Base-by-base conservation (phyloP, 1,140 invertebrate genomes). In the Apocrypta bakeri region DNA sequence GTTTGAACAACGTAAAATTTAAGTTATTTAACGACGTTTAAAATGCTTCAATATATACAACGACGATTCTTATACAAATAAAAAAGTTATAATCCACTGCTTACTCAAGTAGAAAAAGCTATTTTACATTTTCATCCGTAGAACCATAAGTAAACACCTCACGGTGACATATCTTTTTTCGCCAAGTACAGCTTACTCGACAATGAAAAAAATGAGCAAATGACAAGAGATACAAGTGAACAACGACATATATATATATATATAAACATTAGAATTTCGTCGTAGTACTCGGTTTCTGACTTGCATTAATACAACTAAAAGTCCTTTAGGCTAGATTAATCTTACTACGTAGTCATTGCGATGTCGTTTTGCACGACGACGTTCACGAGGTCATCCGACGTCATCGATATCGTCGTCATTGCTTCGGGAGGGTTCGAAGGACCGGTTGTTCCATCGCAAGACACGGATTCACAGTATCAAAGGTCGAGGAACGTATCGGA, bases 401-500 rank as follows among this genome's bases (percentile, higher is more conserved):
- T 56, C 48, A 21, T 42, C 40, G 40, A 9, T 9, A 37, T 42
- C 40, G 40, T 56, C 48, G 48, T 56, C 48, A n/a, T 56, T 56
- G 17, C 21, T n/a, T 6, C 48, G 0, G 48, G 24, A 9, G 61
- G 11, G 24, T 14, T 63, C 29, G 17, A 66, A 27, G 0, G 11
- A 29, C 9, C n/a, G 61, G 29, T 12, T 25, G 48, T 17, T 21
- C n/a, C 48, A 56, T 12, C 37, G 40, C 7, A n/a, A 73, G 29
- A 40, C 31, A 73, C 24, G 29, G 48, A 42, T 37, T 80, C 72
- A 79, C 82, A 82, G 85, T 88, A 87, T 91, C 89, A 91, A 83
- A 91, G 87, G 83, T 91, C 87, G 85, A 91, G 84, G 68, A 89
- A 87, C n/a, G 87, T 89, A 69, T 90, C 89, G 72, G 89, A 90